Conservation (phyloP, 2,888 invertebrate genomes). For the Caenorhabditis drosophilae region DNA sequence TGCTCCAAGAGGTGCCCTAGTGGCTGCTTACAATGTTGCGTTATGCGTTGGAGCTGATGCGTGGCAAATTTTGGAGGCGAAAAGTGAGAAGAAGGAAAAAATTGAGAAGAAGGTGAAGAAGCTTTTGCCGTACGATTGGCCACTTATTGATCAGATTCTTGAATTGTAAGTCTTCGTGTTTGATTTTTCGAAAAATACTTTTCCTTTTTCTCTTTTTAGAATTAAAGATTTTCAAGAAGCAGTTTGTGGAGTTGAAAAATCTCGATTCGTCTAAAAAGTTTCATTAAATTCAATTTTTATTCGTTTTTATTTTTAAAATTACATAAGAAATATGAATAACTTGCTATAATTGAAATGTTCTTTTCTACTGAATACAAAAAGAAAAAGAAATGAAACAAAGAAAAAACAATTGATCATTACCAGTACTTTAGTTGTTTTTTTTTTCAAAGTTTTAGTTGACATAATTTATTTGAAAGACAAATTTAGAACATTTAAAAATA, state of each 20-base stretch:
- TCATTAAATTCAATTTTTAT: neutral
- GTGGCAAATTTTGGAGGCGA: slow-evolving; percentile 30
- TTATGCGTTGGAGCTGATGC: slow-evolving; percentile 33
- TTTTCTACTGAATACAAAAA: too few species aligned
- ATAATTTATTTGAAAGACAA: too few species aligned
- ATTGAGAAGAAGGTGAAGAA: slow-evolving; percentile 33
- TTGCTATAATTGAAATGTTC: too few species aligned
- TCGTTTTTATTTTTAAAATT: too few species aligned
- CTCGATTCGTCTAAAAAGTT: neutral
- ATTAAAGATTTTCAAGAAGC: slow-evolving; percentile 17
- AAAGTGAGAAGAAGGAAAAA: slow-evolving; percentile 12
- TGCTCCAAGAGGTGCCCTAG: slow-evolving; percentile 25
- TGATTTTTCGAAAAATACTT: neutral
- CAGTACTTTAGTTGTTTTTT: too few species aligned
- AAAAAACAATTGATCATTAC: too few species aligned
- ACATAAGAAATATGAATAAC: too few species aligned
- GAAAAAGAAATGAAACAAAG: too few species aligned
- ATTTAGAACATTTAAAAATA: too few species aligned
- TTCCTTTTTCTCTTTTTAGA: slow-evolving; percentile 8
- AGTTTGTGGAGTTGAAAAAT: slow-evolving; percentile 28
- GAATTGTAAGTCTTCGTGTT: slow-evolving; percentile 33
- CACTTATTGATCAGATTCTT: slow-evolving; percentile 11
- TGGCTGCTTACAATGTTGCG: slow-evolving; percentile 33
- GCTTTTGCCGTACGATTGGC: slow-evolving; percentile 20
- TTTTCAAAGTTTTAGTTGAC: too few species aligned